Evolutionary conservation across 2,888 invertebrate genomes (phyloP).

Genomic region (Drosophila nigricruria): DNA sequence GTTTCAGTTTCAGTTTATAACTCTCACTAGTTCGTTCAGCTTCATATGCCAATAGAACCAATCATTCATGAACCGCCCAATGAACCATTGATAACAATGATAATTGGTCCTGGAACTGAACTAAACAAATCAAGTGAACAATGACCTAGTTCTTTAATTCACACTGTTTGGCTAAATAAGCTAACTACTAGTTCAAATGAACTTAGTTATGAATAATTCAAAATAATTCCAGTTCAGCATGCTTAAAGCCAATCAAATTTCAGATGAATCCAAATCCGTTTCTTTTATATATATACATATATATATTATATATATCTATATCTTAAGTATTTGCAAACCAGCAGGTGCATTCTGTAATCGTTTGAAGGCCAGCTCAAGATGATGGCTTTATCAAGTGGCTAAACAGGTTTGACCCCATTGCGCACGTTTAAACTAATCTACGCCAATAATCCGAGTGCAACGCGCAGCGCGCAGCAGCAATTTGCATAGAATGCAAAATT

Average conservation of each 20-base stretch:
- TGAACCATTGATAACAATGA: not conserved
- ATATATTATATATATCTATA: not conserved
- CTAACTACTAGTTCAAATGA: constrained; percentile 2
- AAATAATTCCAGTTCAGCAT: not conserved
- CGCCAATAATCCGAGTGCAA: constrained; percentile 33
- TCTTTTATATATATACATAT: not conserved
- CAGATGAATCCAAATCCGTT: not conserved
- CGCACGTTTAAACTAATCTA: constrained; percentile 33
- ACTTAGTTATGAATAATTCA: not conserved
- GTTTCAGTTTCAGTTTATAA: too few species aligned
- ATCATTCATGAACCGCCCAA: not conserved
- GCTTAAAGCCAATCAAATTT: not conserved
- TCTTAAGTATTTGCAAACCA: not conserved
- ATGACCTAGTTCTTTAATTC: not conserved
- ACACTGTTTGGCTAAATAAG: not conserved
- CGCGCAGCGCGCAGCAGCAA: constrained; percentile 4
- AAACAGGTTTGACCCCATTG: constrained; percentile 48
- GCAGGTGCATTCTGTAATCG: constrained; percentile 20
- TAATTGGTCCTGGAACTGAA: not conserved
- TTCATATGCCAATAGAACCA: not conserved
- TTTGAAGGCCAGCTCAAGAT: constrained; percentile 14
- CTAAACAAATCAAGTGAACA: not conserved
- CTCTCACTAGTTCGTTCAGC: not conserved
- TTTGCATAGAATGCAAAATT: constrained; percentile 26
- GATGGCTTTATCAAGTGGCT: constrained; percentile 27